Evolutionary conservation across 2,888 invertebrate genomes (phyloP), one percentile per base, ranked within the genome.

Genomic region (Cantharis flavilabris): DNA sequence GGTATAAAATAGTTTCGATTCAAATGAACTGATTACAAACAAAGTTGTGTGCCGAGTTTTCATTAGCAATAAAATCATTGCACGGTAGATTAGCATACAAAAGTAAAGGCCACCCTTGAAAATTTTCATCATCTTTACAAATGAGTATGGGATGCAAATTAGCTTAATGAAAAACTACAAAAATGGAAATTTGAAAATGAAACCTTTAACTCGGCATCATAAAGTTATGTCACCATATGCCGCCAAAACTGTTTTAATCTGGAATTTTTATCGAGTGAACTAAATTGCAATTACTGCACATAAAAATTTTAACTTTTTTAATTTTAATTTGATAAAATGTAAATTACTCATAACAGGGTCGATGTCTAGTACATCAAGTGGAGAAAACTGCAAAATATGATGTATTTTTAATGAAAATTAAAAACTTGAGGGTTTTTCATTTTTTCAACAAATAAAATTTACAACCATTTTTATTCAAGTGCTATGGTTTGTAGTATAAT

Each of bases 31-130:
- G 28, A 23, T 18, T 78, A 76, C 75, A 75, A 78, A 78, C 75
- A 64, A 64, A 71, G 72, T 63, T 69, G 69, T 23, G 78, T 49
- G 72, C 82, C 76, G 83, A 81, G 82, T 83, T 82, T 83, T 84
- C 82, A 83, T 82, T 83, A 81, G 84, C 82, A 83, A 84, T 84
- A 83, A 84, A 84, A 84, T 83, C 82, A 82, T 84, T 83, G 82
- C 83, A 81, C 71, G 28, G 74, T 72, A 76, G 76, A 83, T 83
- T 83, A 83, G 80, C 82, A 83, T 83, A 82, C 82, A 82, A 83
- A 49, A 83, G 82, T 83, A 80, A 81, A 81, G 79, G 81, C 80
- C 79, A 79, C 79, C 78, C 76, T 77, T 80, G 80, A 80, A 72
- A 72, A 78, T 80, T 78, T 76, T 70, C 76, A 77, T 77, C 77